These are phyloP conservation scores for Crioceris asparagi DNA, from an alignment of 2,888 invertebrate species.

Conservation along the genomic window DNA sequence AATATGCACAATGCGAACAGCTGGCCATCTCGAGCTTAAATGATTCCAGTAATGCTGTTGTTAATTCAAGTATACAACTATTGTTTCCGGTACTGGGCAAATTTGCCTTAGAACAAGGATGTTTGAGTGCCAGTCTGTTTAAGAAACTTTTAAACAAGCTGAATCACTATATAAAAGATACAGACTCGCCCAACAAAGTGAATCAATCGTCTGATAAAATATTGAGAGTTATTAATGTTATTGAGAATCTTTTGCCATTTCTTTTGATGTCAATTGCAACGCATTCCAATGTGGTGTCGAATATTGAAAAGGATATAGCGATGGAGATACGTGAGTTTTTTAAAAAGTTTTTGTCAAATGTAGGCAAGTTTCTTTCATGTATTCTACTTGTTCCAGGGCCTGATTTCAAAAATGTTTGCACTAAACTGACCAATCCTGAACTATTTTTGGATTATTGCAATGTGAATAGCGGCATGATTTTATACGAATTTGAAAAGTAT, in stretches of 20 bases:
- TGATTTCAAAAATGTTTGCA: conserved; percentile 40
- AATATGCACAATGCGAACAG: conserved; percentile 50
- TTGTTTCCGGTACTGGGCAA: conserved; percentile 53
- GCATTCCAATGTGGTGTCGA: conserved; percentile 28
- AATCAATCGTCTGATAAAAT: conserved; percentile 28
- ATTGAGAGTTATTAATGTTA: conserved; percentile 28
- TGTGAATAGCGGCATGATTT: conserved; percentile 45
- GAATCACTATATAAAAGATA: conserved; percentile 30
- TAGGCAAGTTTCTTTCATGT: background rate
- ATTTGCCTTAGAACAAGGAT: conserved; percentile 45
- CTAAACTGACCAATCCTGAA: conserved; percentile 44
- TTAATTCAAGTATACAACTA: conserved; percentile 42
- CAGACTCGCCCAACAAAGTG: conserved; percentile 28
- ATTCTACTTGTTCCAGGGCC: conserved; percentile 32
- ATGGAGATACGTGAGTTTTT: conserved; percentile 32
- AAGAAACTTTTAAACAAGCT: conserved; percentile 34
- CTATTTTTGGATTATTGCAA: conserved; percentile 52
- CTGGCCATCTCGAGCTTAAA: conserved; percentile 47
- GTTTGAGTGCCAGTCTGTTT: conserved; percentile 44
- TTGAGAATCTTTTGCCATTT: conserved; percentile 37
- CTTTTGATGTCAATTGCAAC: conserved; percentile 34
- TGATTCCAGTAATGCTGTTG: conserved; percentile 45
- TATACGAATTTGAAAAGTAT: conserved; percentile 51
- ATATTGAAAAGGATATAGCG: conserved; percentile 31
- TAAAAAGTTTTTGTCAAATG: conserved; percentile 1